These are phyloP conservation scores for Okapia johnstoni DNA, from an alignment of 2,113 vertebrate species.

Conservation along the genomic window DNA sequence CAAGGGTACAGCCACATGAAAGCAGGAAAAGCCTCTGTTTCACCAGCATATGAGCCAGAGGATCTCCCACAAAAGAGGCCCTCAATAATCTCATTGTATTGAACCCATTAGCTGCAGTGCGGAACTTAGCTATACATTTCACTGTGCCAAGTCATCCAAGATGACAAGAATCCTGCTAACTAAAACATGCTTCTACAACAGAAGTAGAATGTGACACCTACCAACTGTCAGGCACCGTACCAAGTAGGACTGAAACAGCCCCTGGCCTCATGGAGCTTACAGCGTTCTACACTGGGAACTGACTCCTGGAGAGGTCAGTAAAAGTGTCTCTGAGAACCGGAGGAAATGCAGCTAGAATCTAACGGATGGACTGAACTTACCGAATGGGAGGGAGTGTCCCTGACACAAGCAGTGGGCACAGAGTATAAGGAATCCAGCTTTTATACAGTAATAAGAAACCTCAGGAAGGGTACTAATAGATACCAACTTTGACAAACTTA, in stretches of 20 bases:
- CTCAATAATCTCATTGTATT: background rate
- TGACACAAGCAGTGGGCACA: background rate
- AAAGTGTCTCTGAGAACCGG: background rate
- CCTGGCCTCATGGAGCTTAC: background rate
- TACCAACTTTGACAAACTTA: background rate
- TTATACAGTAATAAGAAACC: background rate
- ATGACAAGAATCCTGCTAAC: background rate
- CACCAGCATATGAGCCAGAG: background rate
- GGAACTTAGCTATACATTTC: background rate
- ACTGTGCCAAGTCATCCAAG: background rate
- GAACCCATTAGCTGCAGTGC: background rate
- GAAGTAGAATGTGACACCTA: background rate
- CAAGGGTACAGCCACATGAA: background rate
- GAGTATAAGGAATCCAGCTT: background rate
- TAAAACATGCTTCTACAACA: background rate
- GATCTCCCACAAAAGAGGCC: background rate
- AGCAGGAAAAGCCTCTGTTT: background rate
- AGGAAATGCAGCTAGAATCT: background rate
- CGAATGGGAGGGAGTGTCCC: background rate
- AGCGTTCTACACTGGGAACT: background rate
- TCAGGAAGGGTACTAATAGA: background rate
- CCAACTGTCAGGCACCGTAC: background rate
- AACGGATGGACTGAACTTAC: background rate
- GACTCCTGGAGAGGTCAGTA: background rate
- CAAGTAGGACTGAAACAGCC: background rate